phyloP scores from a whole-genome alignment of 2,113 vertebrate species.

The Oxyruncus cristatus region DNA sequence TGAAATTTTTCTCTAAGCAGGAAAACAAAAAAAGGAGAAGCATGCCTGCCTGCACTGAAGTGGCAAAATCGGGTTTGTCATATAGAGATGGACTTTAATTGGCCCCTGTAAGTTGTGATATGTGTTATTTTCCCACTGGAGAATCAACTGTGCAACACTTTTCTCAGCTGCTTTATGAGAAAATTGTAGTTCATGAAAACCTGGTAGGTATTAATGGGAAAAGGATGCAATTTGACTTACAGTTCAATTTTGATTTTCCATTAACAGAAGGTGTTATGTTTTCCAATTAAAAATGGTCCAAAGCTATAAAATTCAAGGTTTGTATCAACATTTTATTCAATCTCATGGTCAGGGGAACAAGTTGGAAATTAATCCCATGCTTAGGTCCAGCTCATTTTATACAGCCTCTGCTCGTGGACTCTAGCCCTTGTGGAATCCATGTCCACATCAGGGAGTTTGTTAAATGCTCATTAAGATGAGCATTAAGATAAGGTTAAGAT shows the following conservation, averaged over 20 bases:
- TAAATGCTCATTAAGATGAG: not conserved
- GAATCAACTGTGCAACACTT: not conserved
- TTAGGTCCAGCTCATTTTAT: not conserved
- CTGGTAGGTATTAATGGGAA: not conserved
- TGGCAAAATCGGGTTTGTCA: conserved; percentile 15
- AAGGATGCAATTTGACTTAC: not conserved
- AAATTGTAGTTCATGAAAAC: not conserved
- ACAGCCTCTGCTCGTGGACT: not conserved
- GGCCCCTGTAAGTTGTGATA: not conserved
- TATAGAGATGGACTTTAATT: conserved; percentile 15
- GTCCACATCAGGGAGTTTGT: not conserved
- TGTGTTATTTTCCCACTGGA: not conserved
- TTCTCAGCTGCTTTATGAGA: not conserved
- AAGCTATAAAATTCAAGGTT: not conserved
- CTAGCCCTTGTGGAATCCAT: not conserved
- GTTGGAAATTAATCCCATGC: not conserved
- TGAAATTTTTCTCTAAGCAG: not conserved
- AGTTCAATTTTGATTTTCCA: not conserved
- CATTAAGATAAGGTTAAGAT: too few relatives aligned
- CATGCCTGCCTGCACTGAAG: not conserved
- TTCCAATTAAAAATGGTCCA: conserved; percentile 9
- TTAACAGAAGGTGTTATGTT: not conserved
- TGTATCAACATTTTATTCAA: not conserved
- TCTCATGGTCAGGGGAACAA: not conserved
- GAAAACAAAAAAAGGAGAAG: not conserved